These are phyloP conservation scores for Chironomus tentans DNA, from an alignment of 2,888 invertebrate genomes.

Conservation along the genomic window DNA sequence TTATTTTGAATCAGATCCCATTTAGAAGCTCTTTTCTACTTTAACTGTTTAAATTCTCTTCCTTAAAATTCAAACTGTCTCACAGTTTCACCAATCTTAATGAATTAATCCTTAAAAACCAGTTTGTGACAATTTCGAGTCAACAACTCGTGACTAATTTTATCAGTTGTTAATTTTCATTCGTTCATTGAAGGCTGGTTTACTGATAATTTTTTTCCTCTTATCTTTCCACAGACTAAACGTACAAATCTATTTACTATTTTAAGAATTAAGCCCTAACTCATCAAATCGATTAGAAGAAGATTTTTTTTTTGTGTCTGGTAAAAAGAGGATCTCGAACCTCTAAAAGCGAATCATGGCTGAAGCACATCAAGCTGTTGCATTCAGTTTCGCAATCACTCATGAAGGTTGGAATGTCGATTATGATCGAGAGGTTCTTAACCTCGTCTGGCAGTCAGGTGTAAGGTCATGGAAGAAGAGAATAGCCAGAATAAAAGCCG, in stretches of 20 bases:
- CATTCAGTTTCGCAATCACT: constrained; percentile 93
- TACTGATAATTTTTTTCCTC: too few species aligned
- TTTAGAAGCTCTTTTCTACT: too few species aligned
- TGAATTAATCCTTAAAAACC: too few species aligned
- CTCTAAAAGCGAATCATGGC: constrained; percentile 56
- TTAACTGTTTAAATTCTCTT: too few species aligned
- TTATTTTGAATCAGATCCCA: too few species aligned
- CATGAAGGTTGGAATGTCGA: constrained; percentile 98
- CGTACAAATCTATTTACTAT: background rate
- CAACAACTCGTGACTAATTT: too few species aligned
- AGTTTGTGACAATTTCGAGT: too few species aligned
- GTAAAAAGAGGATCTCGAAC: background rate
- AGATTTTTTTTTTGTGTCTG: background rate
- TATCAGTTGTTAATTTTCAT: too few species aligned
- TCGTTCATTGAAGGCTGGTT: too few species aligned
- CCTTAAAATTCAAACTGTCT: too few species aligned
- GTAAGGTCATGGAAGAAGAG: constrained; percentile 93
- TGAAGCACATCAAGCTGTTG: constrained; percentile 96
- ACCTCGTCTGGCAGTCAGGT: constrained; percentile 91
- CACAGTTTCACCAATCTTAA: too few species aligned
- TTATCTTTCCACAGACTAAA: background rate
- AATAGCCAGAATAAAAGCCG: constrained; percentile 87
- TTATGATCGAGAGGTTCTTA: constrained; percentile 92
- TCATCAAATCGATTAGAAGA: background rate
- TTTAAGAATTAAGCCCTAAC: background rate